These are phyloP conservation scores for Pheucticus melanocephalus DNA, from an alignment of 2,113 vertebrate genomes.

Conservation along the genomic window DNA sequence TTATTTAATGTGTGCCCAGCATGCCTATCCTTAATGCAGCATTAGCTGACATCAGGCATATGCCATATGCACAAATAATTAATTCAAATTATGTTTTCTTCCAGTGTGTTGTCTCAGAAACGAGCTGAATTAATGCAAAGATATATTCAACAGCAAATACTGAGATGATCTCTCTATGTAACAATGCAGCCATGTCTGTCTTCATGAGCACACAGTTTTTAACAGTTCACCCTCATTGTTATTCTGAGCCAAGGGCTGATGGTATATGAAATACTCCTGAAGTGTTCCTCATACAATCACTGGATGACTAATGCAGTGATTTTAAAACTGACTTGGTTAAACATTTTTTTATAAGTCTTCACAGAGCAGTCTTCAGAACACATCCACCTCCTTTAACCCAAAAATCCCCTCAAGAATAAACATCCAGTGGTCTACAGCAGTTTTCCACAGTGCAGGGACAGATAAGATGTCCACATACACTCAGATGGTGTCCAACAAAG, in stretches of 20 bases:
- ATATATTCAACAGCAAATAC: conserved; percentile 49
- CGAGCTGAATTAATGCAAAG: conserved; percentile 67
- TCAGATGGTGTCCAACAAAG: neutral
- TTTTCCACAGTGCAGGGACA: neutral
- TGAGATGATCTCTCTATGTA: conserved; percentile 31
- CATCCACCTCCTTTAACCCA: neutral
- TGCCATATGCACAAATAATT: conserved; percentile 79
- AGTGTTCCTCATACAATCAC: conserved; percentile 71
- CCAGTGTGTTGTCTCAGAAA: conserved; percentile 63
- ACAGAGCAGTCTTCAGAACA: neutral
- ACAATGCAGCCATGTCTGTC: conserved; percentile 44
- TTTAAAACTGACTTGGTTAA: conserved; percentile 63
- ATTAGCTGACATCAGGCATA: conserved; percentile 76
- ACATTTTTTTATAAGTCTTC: conserved; percentile 41
- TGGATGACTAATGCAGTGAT: conserved; percentile 66
- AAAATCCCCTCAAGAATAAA: neutral
- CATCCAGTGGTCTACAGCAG: neutral
- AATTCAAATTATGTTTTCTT: conserved; percentile 76
- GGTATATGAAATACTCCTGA: conserved; percentile 69
- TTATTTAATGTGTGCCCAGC: conserved; percentile 78
- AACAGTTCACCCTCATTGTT: conserved; percentile 64
- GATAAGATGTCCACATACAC: neutral
- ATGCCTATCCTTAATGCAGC: conserved; percentile 75
- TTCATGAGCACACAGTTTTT: conserved; percentile 41
- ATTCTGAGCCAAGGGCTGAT: conserved; percentile 65